Percentiles rank a stretch among this genome's conserved stretches.
Evolutionary conservation across 2,888 invertebrate genomes (phyloP).

Genomic region (Nomada lathburiana): DNA sequence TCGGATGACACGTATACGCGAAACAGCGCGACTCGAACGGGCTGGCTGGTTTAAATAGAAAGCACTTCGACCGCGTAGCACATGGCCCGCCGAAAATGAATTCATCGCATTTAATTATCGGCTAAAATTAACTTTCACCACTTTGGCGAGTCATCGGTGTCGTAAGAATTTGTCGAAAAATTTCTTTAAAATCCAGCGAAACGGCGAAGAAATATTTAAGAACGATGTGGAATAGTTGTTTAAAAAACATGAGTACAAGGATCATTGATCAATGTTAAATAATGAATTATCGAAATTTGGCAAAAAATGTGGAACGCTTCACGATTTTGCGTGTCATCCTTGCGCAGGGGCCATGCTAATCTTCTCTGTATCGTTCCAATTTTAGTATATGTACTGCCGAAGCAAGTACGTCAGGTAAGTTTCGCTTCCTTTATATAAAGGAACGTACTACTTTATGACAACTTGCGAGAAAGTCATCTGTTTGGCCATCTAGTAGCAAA

Average conservation of each 20-base stretch:
- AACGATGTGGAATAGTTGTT: not conserved
- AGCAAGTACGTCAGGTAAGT: slow-evolving; percentile 86
- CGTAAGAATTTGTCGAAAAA: not conserved
- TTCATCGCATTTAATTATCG: slow-evolving; percentile 43
- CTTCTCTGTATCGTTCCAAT: slow-evolving; percentile 97
- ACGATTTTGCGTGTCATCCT: slow-evolving; percentile 97
- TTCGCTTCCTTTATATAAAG: slow-evolving; percentile 17
- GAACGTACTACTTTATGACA: fast-evolving
- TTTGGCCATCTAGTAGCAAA: slow-evolving; percentile 15
- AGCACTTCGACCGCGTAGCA: slow-evolving; percentile 8
- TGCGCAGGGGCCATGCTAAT: slow-evolving; percentile 97
- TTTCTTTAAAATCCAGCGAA: not conserved
- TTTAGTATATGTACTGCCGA: slow-evolving; percentile 93
- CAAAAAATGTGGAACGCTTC: slow-evolving; percentile 93
- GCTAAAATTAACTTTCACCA: slow-evolving; percentile 37
- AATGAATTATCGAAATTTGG: not conserved
- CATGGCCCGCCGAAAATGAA: slow-evolving; percentile 28
- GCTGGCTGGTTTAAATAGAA: slow-evolving; percentile 43
- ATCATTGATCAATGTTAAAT: not conserved
- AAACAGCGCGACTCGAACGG: not conserved
- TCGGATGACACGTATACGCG: slow-evolving; percentile 45
- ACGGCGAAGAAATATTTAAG: not conserved
- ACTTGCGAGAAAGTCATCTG: slow-evolving; percentile 39
- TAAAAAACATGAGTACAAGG: not conserved
- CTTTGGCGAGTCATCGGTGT: not conserved